These are phyloP conservation scores for Hybognathus amarus DNA, from an alignment of 2,797 vertebrate genomes.

Conservation along the genomic window DNA sequence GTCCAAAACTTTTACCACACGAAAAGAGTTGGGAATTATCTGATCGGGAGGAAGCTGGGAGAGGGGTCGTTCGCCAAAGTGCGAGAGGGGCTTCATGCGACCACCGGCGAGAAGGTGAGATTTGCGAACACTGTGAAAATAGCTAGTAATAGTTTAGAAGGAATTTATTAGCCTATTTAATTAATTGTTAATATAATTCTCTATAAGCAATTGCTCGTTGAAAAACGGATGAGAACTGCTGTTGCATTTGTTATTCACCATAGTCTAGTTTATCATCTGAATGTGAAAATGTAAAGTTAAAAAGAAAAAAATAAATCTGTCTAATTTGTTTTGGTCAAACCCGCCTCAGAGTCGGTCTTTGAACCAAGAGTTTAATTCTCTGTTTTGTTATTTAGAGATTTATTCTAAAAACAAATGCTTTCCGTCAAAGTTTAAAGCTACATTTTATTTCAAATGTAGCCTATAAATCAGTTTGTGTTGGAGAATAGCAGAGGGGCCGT, in stretches of 20 bases:
- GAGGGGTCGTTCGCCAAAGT: constrained; percentile 98
- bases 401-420: neutral
- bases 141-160: neutral
- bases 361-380: neutral
- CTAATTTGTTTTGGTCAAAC: neutral
- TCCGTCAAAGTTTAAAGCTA: neutral
- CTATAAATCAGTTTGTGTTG: too few species aligned
- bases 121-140: neutral
- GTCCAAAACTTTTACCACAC: constrained; percentile 94
- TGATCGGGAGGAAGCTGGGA: constrained; percentile 94
- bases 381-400: neutral
- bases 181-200: neutral
- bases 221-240: neutral
- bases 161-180: too few species aligned
- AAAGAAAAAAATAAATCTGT: neutral
- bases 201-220: neutral
- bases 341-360: neutral
- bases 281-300: neutral
- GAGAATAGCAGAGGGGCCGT: too few species aligned
- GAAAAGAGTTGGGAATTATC: constrained; percentile 93
- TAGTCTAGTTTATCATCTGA: neutral
- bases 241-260: neutral
- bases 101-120: constrained; percentile 92
- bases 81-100: constrained; percentile 90
- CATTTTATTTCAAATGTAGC: neutral